Base-by-base conservation (phyloP, 1,140 invertebrate genomes). In the Amyelois transitella region DNA sequence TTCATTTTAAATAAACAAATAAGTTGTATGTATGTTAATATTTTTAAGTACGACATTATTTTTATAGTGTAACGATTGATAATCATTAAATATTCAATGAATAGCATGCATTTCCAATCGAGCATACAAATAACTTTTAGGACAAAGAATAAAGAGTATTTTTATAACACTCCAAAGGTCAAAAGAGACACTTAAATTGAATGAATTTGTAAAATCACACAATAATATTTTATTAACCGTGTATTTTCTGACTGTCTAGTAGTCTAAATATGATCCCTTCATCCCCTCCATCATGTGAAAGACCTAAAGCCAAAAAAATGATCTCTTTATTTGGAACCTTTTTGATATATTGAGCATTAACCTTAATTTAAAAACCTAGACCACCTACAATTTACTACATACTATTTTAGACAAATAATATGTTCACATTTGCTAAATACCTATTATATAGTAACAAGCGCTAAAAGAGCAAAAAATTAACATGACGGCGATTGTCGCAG, bases 41-140 rank as follows among this genome's bases (percentile, higher is more conserved):
- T 28, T 12, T 6, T 28, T 2, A 12, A 28, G 25, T 8, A 12
- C 25, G 12, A 28, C 12, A 45, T 45, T 10, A 45, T 45, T 49
- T 49, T 21, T 21, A 24, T 12, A 49, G 2, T 1, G 20, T 24
- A 49, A 22, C 47, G 51, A 28, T 19, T 10, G 19, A 19, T 43
- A 43, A 52, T 52, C 8, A 19, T 66, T 67, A 51, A 66, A n/a
- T n/a, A n/a, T n/a, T n/a, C n/a, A n/a, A n/a, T n/a, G n/a, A n/a
- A n/a, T n/a, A n/a, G n/a, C 32, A 60, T 5, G 21, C 12, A n/a
- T 49, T 55, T 55, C 21, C 28, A 20, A 55, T 19, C 28, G 43
- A n/a, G 54, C 47, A 55, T 55, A 55, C 54, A 43, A 55, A 55
- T 55, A 17, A 18, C 8, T 18, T 19, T 50, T n/a, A 4, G 47